phyloP scores from a whole-genome alignment of 2,888 invertebrate genomes.

The Venustoraphidia nigricollis region DNA sequence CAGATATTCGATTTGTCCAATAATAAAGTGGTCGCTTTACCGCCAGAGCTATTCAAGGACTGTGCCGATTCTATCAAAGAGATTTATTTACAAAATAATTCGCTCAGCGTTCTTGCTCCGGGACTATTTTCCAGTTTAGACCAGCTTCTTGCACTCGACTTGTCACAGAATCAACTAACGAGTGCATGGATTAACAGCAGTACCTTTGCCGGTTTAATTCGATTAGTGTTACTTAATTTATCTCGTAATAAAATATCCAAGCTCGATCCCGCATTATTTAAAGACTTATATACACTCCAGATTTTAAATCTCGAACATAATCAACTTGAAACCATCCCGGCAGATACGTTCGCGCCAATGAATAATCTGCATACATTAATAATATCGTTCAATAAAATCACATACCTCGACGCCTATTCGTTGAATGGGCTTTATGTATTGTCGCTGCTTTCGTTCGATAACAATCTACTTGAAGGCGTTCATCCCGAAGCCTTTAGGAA shows the following conservation, averaged over 20 bases:
- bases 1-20: slow-evolving; percentile 79
- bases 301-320: slow-evolving; percentile 76
- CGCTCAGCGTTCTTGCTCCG: slow-evolving; percentile 71
- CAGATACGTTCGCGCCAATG: slow-evolving; percentile 80
- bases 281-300: slow-evolving; percentile 72
- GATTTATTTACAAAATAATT: slow-evolving; percentile 82
- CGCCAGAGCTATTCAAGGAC: slow-evolving; percentile 71
- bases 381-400: slow-evolving; percentile 72
- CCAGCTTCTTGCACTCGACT: slow-evolving; percentile 64
- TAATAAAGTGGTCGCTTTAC: slow-evolving; percentile 78
- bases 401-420: slow-evolving; percentile 70
- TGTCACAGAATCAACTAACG: slow-evolving; percentile 74
- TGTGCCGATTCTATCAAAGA: slow-evolving; percentile 66
- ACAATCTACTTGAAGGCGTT: slow-evolving; percentile 68
- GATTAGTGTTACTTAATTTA: slow-evolving; percentile 72
- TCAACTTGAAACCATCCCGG: slow-evolving; percentile 64
- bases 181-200: slow-evolving; percentile 74
- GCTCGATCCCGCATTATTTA: slow-evolving; percentile 69
- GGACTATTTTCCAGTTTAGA: slow-evolving; percentile 74
- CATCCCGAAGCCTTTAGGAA: slow-evolving; percentile 82
- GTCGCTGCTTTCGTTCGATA: slow-evolving; percentile 70
- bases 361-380: slow-evolving; percentile 82
- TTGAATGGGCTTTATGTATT: slow-evolving; percentile 78
- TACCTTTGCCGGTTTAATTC: slow-evolving; percentile 76
- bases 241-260: slow-evolving; percentile 71